Evolutionary conservation across 2,888 invertebrate species (phyloP).

Genomic region (Synergus umbraculus): DNA sequence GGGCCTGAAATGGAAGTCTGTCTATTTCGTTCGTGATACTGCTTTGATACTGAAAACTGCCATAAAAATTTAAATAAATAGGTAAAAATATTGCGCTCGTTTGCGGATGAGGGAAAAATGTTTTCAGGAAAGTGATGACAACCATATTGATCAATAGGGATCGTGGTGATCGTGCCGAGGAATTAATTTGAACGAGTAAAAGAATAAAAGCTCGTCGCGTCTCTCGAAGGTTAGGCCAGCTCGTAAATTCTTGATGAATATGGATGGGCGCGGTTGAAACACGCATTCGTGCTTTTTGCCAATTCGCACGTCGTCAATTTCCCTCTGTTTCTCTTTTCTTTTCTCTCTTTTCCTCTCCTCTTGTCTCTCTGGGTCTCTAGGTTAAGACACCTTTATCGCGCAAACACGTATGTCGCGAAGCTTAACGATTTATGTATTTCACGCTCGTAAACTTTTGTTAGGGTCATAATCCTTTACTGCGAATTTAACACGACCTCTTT

Average conservation of each 20-base stretch:
- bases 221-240: constrained; percentile 46
- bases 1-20: no score
- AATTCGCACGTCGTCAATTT: constrained; percentile 49
- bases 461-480: constrained; percentile 17
- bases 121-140: not conserved
- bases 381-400: constrained; percentile 41
- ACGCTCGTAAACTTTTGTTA: constrained; percentile 36
- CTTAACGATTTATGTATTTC: constrained; percentile 32
- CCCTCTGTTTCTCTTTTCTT: not conserved
- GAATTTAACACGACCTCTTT: not conserved
- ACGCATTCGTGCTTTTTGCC: constrained; percentile 52
- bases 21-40: no score
- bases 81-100: not conserved
- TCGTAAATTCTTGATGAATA: constrained; percentile 60
- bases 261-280: constrained; percentile 54
- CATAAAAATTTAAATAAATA: not conserved
- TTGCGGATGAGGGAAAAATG: not conserved
- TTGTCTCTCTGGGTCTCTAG: constrained; percentile 42
- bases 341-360: not conserved
- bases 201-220: constrained; percentile 50
- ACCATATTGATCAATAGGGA: constrained; percentile 31
- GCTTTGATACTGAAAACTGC: no score
- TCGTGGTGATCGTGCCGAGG: constrained; percentile 58
- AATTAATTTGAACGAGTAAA: constrained; percentile 59
- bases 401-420: constrained; percentile 31